Evolutionary conservation across 2,888 invertebrate genomes (phyloP).

Genomic region (Abrostola triplasia): DNA sequence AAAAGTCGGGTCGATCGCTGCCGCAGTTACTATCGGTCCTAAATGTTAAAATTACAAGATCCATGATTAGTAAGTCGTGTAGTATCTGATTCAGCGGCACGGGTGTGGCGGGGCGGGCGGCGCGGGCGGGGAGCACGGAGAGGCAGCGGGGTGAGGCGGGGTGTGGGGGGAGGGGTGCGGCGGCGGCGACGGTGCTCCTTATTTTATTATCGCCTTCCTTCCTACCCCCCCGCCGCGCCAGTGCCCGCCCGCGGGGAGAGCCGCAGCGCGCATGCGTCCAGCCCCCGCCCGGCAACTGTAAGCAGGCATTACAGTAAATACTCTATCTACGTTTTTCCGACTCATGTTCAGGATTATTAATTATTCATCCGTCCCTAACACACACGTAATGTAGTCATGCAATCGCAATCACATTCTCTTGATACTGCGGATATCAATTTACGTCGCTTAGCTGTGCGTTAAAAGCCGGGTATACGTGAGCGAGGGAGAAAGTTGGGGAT

Average conservation of each 20-base stretch:
- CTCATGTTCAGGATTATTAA: constrained; percentile 55
- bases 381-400: constrained; percentile 27
- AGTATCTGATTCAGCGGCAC: constrained; percentile 57
- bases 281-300: constrained; percentile 36
- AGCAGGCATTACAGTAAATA: constrained; percentile 48
- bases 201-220: constrained; percentile 74
- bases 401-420: constrained; percentile 9
- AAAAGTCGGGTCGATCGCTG: constrained; percentile 20
- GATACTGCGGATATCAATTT: constrained; percentile 4
- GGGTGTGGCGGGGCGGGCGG: constrained; percentile 47
- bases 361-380: constrained; percentile 47
- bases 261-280: constrained; percentile 50
- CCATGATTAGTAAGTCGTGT: constrained; percentile 56
- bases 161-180: constrained; percentile 36
- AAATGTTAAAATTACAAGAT: constrained; percentile 55
- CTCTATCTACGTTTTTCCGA: constrained; percentile 52
- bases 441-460: constrained; percentile 12
- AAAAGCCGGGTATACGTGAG: constrained; percentile 9
- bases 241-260: constrained; percentile 17
- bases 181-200: constrained; percentile 61
- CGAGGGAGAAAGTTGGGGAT: constrained; percentile 37
- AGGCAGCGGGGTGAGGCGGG: constrained; percentile 23
- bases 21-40: constrained; percentile 29
- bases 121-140: constrained; percentile 1
- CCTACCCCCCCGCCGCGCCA: constrained; percentile 46